phyloP scores from a whole-genome alignment of 2,113 vertebrate genomes.

The Cottus gobio region DNA sequence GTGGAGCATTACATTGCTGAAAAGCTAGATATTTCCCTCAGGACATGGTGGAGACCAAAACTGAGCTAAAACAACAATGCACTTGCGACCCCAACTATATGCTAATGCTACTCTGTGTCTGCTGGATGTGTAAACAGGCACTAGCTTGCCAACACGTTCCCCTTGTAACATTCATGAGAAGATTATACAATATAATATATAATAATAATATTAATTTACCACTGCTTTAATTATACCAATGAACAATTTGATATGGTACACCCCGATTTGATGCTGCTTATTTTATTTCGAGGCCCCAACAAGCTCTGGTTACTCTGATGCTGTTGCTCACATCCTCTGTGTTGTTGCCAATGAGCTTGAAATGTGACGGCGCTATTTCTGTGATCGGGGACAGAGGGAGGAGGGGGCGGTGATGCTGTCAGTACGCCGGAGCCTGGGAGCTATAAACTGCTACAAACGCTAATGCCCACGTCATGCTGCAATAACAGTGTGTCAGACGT shows the following conservation, averaged over 20 bases:
- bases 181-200: not conserved
- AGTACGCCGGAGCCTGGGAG: conserved; percentile 19
- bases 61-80: not conserved
- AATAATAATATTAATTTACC: not conserved
- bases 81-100: not conserved
- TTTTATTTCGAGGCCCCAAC: not conserved
- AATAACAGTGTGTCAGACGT: conserved; percentile 10
- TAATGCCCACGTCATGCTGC: conserved; percentile 25
- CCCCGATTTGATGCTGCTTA: not conserved
- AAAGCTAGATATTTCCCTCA: not conserved
- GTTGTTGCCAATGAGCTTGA: conserved; percentile 35
- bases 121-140: not conserved
- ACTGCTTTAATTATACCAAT: not conserved
- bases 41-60: not conserved
- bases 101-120: not conserved
- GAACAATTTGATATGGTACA: not conserved
- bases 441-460: conserved; percentile 35
- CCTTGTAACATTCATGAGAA: not conserved
- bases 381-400: conserved; percentile 13
- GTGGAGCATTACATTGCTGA: not conserved
- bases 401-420: conserved; percentile 11
- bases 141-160: not conserved
- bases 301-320: conserved; percentile 1
- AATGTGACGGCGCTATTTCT: conserved; percentile 63
- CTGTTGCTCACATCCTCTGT: conserved; percentile 24